Percentiles rank a stretch among this genome's conserved stretches.
Evolutionary conservation across 2,888 invertebrate species (phyloP).

Genomic region (Amorpha juglandis): DNA sequence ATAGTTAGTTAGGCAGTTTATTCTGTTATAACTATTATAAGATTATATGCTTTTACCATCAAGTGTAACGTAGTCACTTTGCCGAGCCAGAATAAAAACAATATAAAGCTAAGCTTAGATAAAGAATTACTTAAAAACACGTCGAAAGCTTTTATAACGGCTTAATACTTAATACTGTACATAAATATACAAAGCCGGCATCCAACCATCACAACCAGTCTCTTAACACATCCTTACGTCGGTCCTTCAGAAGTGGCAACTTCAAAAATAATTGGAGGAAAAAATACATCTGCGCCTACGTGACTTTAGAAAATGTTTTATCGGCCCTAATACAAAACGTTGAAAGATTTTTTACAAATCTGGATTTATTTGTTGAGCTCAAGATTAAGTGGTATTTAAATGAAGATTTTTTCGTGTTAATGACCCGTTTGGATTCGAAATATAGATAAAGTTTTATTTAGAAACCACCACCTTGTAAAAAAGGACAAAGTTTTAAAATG

Average conservation of each 20-base stretch:
- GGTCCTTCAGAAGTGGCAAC: conserved; percentile 5
- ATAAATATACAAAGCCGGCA: conserved; percentile 2
- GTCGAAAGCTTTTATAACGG: not conserved
- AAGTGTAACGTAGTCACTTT: too few species aligned
- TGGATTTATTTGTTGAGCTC: not conserved
- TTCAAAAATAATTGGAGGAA: conserved; percentile 19
- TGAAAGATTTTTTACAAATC: not conserved
- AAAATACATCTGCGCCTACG: not conserved
- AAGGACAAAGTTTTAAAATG: too few species aligned
- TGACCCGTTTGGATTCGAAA: not conserved
- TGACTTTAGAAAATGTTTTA: conserved; percentile 9
- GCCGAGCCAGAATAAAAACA: too few species aligned
- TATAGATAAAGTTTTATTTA: not conserved
- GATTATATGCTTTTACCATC: too few species aligned
- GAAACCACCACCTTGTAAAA: not conserved
- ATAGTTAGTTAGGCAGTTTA: too few species aligned
- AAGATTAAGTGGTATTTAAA: not conserved
- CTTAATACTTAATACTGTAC: not conserved
- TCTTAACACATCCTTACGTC: conserved; percentile 14
- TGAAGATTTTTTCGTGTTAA: not conserved
- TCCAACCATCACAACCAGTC: not conserved
- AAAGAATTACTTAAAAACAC: not conserved
- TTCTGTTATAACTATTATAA: too few species aligned
- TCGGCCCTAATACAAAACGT: not conserved
- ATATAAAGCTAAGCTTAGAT: too few species aligned